Base-by-base conservation (phyloP, 2,113 vertebrate genomes). In the Elgaria multicarinata region DNA sequence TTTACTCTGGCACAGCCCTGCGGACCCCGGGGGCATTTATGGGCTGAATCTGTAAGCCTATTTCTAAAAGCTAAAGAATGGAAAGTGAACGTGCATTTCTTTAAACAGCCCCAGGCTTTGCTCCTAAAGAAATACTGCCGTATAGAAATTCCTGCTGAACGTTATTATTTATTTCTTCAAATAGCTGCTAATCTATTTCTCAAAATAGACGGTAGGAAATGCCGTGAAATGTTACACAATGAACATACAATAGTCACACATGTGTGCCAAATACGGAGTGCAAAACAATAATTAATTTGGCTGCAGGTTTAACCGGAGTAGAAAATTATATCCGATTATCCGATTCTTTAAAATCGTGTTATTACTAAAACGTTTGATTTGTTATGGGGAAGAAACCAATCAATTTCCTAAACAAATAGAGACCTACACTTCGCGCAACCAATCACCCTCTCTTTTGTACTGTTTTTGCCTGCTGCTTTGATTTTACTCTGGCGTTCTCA, bases 301-400 rank as follows among this genome's bases (percentile, higher is more conserved):
- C 9, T 64, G 33, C 33, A 42, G 3, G 10, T 80, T 72, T 31
- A 42, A 33, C 5, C 22, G 36, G 44, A 16, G 28, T 55, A 28
- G 16, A 22, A n/a, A 20, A n/a, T 6, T 0, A 2, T 0, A 0
- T 36, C 24, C 20, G 53, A 39, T 44, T 53, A 1, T 8, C 36
- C 18, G 22, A 2, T 12, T 42, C 26, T 44, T 9, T 78, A 10
- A 28, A 64, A 46, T 0, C 7, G 44, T 64, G 13, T 12, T 69
- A 4, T 55, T 22, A 12, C 6, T 22, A 28, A 44, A 71, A 50
- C 46, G 46, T 36, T 72, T 82, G 18, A 71, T 2, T 0, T 2
- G 18, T 0, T 18, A 5, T 0, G 24, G 13, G 12, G n/a, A 0
- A 10, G 33, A 1, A 1, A 71, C 7, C 13, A 1, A 2, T 0